These are phyloP conservation scores for Ochotona princeps DNA, from an alignment of 2,113 vertebrate species.

Conservation along the genomic window DNA sequence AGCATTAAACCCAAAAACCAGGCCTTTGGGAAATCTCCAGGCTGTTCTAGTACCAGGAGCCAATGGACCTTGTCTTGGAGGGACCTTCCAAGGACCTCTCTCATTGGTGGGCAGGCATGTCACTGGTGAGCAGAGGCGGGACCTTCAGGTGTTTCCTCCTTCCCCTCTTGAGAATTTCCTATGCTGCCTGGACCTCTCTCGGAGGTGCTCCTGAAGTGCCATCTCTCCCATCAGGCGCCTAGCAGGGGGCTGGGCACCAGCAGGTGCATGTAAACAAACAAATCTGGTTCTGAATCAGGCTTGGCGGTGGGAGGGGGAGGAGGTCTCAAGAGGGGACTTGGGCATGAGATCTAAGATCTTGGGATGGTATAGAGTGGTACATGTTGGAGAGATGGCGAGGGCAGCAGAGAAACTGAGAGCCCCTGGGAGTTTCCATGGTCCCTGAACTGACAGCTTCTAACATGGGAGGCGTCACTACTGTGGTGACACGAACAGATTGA, in stretches of 20 bases:
- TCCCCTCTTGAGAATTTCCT: neutral
- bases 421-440: neutral
- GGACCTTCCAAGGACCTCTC: neutral
- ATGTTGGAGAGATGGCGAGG: neutral
- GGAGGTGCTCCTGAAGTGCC: neutral
- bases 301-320: neutral
- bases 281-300: neutral
- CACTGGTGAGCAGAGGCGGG: neutral
- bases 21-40: neutral
- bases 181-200: neutral
- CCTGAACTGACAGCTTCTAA: neutral
- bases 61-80: neutral
- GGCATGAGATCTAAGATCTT: neutral
- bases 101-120: neutral
- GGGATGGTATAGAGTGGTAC: neutral
- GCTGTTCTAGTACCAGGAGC: neutral
- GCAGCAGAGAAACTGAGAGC: fast-evolving
- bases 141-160: neutral
- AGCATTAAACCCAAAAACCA: neutral
- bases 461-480: neutral
- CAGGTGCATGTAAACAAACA: neutral
- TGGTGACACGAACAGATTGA: neutral
- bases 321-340: too few species aligned
- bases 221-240: neutral
- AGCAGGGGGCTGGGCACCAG: fast-evolving